A percentile compares a stretch with the other conserved stretches of the same genome.
Conservation (phyloP, 2,113 vertebrate species). For the Carassius auratus region DNA sequence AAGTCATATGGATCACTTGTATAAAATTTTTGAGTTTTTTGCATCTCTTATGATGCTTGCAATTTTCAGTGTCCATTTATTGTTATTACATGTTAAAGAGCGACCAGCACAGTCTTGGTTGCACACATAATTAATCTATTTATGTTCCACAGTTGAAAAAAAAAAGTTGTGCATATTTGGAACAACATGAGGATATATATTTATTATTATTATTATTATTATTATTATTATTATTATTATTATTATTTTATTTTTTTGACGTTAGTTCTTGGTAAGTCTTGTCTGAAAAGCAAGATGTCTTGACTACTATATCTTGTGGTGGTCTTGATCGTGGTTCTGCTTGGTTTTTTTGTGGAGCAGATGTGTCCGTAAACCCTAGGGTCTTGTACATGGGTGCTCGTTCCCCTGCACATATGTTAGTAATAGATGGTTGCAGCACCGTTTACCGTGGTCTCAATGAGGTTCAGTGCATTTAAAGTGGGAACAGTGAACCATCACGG, state of each 20-base stretch:
- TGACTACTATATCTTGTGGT: not conserved
- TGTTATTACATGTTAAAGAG: not conserved
- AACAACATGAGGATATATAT: not conserved
- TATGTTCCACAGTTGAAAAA: not conserved
- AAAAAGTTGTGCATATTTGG: not conserved
- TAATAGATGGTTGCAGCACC: not conserved
- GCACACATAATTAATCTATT: not conserved
- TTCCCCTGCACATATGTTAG: conserved; percentile 20
- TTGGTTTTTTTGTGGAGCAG: not conserved
- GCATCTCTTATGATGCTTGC: not conserved
- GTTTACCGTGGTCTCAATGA: not conserved
- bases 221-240: no score
- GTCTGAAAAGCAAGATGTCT: not conserved
- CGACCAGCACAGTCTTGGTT: not conserved
- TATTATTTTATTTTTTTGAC: no score
- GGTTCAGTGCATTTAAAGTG: conserved; percentile 2
- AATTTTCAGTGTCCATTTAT: not conserved
- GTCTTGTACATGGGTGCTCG: not conserved
- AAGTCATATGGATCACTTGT: not conserved
- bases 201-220: no score
- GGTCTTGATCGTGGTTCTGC: not conserved
- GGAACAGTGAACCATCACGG: conserved; percentile 3
- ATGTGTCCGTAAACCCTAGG: not conserved
- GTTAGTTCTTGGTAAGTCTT: not conserved
- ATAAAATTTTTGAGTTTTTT: not conserved